These are phyloP conservation scores for Drosophila punjabiensis DNA, from an alignment of 1,140 invertebrate species.

Conservation along the genomic window DNA sequence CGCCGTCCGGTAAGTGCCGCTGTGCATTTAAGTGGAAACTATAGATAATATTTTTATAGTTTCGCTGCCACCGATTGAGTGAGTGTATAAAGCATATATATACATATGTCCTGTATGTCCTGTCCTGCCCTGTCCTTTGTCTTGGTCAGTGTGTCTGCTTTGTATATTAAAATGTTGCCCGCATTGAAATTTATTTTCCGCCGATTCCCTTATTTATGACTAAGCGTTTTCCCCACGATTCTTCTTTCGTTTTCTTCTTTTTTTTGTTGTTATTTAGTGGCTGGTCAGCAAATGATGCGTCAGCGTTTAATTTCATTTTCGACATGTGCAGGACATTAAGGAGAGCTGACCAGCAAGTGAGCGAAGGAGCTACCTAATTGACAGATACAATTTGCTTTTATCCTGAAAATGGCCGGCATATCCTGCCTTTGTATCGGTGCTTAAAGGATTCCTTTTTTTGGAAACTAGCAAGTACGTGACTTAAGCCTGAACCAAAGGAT, in stretches of 20 bases:
- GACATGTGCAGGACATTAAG: constrained; percentile 71
- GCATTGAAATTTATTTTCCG: constrained; percentile 75
- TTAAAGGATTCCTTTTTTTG: constrained; percentile 6
- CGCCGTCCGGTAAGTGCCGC: constrained; percentile 76
- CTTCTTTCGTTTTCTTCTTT: neutral
- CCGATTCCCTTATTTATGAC: constrained; percentile 79
- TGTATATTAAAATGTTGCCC: constrained; percentile 75
- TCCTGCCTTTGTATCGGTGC: neutral
- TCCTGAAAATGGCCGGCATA: constrained; percentile 1
- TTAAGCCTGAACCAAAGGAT: constrained; percentile 14
- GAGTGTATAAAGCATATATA: constrained; percentile 29
- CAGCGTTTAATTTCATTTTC: constrained; percentile 66
- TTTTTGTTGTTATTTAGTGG: constrained; percentile 4
- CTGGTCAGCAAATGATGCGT: constrained; percentile 74
- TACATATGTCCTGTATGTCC: neutral
- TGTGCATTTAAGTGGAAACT: constrained; percentile 84
- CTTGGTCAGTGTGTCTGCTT: constrained; percentile 46
- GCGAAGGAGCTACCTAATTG: constrained; percentile 51
- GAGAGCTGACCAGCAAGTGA: neutral
- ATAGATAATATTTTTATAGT: constrained; percentile 84
- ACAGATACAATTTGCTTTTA: constrained; percentile 44
- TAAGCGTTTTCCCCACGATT: constrained; percentile 48
- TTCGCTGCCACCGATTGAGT: constrained; percentile 51
- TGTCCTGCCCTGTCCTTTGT: constrained; percentile 9
- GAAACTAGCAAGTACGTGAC: constrained; percentile 17